Base-by-base conservation (phyloP, 2,888 invertebrate genomes). In the Himalopsyche anomala region DNA sequence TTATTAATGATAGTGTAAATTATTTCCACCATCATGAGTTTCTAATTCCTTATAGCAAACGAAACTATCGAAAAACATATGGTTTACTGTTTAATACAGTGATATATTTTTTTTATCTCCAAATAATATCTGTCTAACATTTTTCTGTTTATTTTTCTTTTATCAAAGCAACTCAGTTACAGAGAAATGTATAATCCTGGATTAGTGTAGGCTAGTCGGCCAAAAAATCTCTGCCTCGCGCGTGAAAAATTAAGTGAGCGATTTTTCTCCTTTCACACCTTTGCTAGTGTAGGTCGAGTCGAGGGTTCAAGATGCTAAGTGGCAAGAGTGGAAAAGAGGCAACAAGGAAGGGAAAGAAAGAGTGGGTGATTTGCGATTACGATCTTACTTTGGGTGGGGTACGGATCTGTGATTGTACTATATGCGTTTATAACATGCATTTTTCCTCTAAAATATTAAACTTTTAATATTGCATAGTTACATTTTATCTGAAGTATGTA, bases 241-340 rank as follows among this genome's bases (percentile, higher is more conserved):
- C 86, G 83, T 86, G 83, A 82, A 86, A 86, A 84, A 84, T 86
- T 83, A 83, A 80, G 83, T 83, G 86, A 86, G 80, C 83, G 82
- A 85, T 86, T 86, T 86, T 83, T 74, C 74, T 83, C 83, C 62
- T 62, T 80, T 45, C 80, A 81, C 81, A 81, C 36, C 55, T 81
- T 81, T 81, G 36, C 55, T 81, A 42, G 17, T 19, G 19, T n/a
- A 42, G 17, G 62, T n/a, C 19, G 56, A 19, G 56, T 56, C 56
- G 62, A 62, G 62, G 62, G 62, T 62, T 62, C 62, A 62, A 62
- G 62, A 62, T 62, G 62, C 62, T 62, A 62, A 62, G 62, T 62
- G 62, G 62, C 62, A 62, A 6, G 11, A 62, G 62, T n/a, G 62
- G 62, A 62, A 62, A 8, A 19, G 28, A 19, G 62, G 19, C 62